Evolutionary conservation across 2,113 vertebrate species (phyloP).

Genomic region (Ursus arctos): DNA sequence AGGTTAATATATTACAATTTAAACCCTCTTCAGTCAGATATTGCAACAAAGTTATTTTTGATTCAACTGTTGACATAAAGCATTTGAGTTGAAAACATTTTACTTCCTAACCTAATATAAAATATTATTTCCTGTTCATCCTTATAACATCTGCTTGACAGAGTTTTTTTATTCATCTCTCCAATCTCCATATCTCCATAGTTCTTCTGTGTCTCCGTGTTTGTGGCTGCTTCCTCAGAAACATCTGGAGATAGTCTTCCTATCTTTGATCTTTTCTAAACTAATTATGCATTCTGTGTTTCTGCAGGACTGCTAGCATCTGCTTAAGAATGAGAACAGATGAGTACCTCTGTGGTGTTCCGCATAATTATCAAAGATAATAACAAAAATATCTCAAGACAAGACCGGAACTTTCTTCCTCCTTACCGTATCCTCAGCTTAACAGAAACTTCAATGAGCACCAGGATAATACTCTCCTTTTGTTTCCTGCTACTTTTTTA

Average conservation of each 20-base stretch:
- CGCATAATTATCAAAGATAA: neutral
- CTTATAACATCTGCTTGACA: slow-evolving; percentile 20
- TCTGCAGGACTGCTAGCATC: slow-evolving; percentile 30
- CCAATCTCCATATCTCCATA: neutral
- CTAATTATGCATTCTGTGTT: slow-evolving; percentile 38
- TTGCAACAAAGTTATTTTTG: slow-evolving; percentile 17
- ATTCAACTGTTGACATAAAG: neutral
- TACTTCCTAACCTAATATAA: slow-evolving; percentile 6
- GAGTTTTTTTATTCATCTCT: slow-evolving; percentile 21
- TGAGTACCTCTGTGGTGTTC: neutral
- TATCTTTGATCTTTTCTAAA: slow-evolving; percentile 66
- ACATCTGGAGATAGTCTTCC: slow-evolving; percentile 50
- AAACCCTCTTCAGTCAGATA: neutral
- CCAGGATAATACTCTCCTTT: neutral
- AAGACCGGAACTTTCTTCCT: neutral
- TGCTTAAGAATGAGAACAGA: slow-evolving; percentile 33
- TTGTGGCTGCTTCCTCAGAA: slow-evolving; percentile 25
- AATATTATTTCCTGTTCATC: slow-evolving; percentile 70
- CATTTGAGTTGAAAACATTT: slow-evolving; percentile 51
- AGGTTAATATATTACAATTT: neutral
- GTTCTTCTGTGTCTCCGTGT: neutral
- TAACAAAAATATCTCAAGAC: neutral
- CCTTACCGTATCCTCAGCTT: neutral
- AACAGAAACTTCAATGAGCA: neutral
- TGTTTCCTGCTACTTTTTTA: neutral